Evolutionary conservation across 2,888 invertebrate genomes (phyloP), one percentile per base, ranked within the genome.

Genomic region (Drosophila kanekoi): DNA sequence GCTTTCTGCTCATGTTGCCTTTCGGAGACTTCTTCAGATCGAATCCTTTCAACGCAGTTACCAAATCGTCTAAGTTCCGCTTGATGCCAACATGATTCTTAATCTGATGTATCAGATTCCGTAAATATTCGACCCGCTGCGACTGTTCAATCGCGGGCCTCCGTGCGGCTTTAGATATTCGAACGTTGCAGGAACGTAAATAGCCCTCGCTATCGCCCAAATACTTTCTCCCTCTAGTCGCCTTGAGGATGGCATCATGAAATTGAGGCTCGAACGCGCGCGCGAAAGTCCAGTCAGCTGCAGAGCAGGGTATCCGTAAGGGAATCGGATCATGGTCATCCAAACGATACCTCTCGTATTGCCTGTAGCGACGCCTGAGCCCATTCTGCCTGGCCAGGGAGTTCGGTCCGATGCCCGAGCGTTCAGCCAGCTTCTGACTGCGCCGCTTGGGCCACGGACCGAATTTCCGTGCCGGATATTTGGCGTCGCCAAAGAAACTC

Each of bases 331-430:
- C n/a, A 4, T 11, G 10, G 1, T 23, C 43, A 10, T 32, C 14
- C 0, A 28, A 32, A 5, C 4, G 11, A 14, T 40, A 54, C 2
- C 40, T 49, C 13, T 37, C 45, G 1, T 37, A 10, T 1, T 41
- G 4, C 5, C 13, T 8, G 4, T 9, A 56, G n/a, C 72, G 72
- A 11, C 72, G 65, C 3, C 72, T 14, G 0, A 11, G 38, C 2
- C 80, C 77, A 10, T 72, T 64, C 10, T 35, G 33, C 0, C 38
- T 11, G 1, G 77, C 80, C 3, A 28, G 1, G 0, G 72, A 80
- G 11, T 57, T 43, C 2, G 28, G n/a, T 6, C 41, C 77, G 14
- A 77, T 44, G 8, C 76, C 79, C 0, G 66, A 62, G 0, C 14
- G 45, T 3, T 20, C 11, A n/a, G 41, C 5, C 5, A 16, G 32